Conservation (phyloP, 2,888 invertebrate species). For the Caenorhabditis sp. region DNA sequence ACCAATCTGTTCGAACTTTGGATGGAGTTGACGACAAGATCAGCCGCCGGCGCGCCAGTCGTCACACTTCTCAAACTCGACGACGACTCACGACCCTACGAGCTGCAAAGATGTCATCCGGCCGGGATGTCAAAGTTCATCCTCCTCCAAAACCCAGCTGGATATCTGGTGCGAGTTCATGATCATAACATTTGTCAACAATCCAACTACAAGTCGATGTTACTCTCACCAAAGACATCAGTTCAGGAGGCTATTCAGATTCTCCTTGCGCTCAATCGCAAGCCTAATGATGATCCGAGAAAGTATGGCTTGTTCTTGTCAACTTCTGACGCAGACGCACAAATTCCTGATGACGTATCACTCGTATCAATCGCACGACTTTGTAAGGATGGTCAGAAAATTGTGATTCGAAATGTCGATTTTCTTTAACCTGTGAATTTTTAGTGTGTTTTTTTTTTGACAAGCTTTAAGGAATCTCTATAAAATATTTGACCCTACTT, state of each 20-base stretch:
- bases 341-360: conserved; percentile 56
- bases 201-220: conserved; percentile 66
- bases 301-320: conserved; percentile 31
- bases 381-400: conserved; percentile 55
- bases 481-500: no score
- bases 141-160: conserved; percentile 82
- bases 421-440: conserved; percentile 13
- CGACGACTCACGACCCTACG: conserved; percentile 87
- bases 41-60: conserved; percentile 37
- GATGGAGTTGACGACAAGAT: conserved; percentile 75
- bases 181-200: conserved; percentile 18
- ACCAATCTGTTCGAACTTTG: conserved; percentile 89
- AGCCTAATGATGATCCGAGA: conserved; percentile 23
- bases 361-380: conserved; percentile 51
- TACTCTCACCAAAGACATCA: conserved; percentile 58
- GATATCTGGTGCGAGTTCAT: conserved; percentile 88
- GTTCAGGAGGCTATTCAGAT: conserved; percentile 52
- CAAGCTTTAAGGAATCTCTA: neutral
- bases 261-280: conserved; percentile 55
- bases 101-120: conserved; percentile 90
- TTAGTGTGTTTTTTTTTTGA: neutral
- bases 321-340: conserved; percentile 50
- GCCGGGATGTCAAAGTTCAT: conserved; percentile 87
- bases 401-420: conserved; percentile 53
- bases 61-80: conserved; percentile 75